A percentile compares a stretch with the other conserved stretches of the same genome.
Evolutionary conservation across 2,888 invertebrate species (phyloP).

Genomic region (Cylindroiulus punctatus): DNA sequence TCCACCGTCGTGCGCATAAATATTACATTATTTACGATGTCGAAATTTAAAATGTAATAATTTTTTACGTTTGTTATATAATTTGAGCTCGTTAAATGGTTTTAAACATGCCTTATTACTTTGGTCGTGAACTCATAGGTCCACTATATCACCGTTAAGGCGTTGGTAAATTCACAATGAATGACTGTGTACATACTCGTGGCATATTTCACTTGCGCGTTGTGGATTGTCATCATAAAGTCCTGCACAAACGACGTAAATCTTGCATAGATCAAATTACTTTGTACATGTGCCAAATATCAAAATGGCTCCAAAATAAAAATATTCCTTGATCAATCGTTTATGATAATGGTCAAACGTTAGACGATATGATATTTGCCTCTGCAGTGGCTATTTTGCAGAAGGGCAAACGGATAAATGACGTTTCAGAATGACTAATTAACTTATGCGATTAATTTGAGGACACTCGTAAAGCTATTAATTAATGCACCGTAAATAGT

Average conservation of each 20-base stretch:
- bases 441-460: slow-evolving; percentile 34
- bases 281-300: too few species aligned
- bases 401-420: slow-evolving; percentile 9
- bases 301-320: too few species aligned
- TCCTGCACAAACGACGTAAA: too few species aligned
- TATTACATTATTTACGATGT: slow-evolving; percentile 24
- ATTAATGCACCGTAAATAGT: neutral
- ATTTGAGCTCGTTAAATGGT: slow-evolving; percentile 28
- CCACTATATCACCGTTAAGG: neutral
- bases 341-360: neutral
- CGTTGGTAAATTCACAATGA: neutral
- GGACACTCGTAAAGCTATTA: slow-evolving; percentile 24
- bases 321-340: neutral
- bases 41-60: slow-evolving; percentile 19
- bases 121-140: neutral
- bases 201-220: too few species aligned
- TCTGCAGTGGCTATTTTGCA: neutral
- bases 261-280: too few species aligned
- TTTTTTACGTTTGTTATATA: slow-evolving; percentile 8
- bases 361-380: neutral
- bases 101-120: slow-evolving; percentile 28
- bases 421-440: neutral
- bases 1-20: slow-evolving; percentile 20
- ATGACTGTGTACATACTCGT: too few species aligned
- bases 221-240: too few species aligned